Percentiles rank a stretch among this genome's conserved stretches.
Conservation (phyloP, 1,140 invertebrate species). For the Zaprionus davidi region DNA sequence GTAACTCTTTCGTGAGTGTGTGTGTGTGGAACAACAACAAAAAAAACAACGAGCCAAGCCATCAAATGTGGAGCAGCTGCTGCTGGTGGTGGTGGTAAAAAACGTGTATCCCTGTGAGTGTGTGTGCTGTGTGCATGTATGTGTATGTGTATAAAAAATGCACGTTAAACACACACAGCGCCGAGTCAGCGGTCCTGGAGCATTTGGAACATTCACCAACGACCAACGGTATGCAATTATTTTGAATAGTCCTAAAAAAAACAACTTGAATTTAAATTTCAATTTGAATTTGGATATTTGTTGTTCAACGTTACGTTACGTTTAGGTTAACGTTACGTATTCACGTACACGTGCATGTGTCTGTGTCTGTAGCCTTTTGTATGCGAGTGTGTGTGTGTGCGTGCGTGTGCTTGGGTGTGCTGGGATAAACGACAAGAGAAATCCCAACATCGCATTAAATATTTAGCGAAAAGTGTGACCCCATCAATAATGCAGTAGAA, state of each 20-base stretch:
- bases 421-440: constrained; percentile 33
- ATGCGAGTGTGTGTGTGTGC: constrained; percentile 15
- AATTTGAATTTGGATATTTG: constrained; percentile 15
- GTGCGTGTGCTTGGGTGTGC: constrained; percentile 28
- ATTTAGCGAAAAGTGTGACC: constrained; percentile 41
- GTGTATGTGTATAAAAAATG: constrained; percentile 66
- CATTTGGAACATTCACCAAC: constrained; percentile 82
- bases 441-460: constrained; percentile 52
- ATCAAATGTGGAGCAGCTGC: constrained; percentile 51
- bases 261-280: not conserved
- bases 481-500: constrained; percentile 41
- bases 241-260: constrained; percentile 25
- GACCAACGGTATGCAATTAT: constrained; percentile 79
- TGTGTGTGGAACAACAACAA: constrained; percentile 1
- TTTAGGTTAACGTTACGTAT: constrained; percentile 7
- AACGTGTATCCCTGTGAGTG: constrained; percentile 38
- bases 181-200: constrained; percentile 84
- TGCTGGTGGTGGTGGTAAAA: constrained; percentile 43
- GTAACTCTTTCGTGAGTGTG: constrained; percentile 4
- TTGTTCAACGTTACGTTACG: constrained; percentile 40
- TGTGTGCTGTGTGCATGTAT: constrained; percentile 30
- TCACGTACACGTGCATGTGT: constrained; percentile 17
- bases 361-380: not conserved
- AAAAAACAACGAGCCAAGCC: not conserved
- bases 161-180: constrained; percentile 84